These are phyloP conservation scores for Mesorhabditis spiculigera DNA, from an alignment of 2,888 invertebrate genomes.

Conservation along the genomic window DNA sequence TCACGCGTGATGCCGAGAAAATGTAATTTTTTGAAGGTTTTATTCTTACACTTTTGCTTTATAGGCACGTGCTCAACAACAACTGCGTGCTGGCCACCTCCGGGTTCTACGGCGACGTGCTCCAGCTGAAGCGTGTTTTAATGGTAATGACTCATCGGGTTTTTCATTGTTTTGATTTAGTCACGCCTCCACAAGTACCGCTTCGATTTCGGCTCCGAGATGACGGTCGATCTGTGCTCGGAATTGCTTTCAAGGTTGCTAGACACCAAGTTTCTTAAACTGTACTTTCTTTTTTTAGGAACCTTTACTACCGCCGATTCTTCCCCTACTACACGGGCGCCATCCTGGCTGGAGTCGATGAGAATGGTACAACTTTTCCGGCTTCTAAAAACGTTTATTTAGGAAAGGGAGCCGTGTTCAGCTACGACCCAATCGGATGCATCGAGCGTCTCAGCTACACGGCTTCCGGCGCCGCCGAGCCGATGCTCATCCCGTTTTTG, in stretches of 20 bases:
- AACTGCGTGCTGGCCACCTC: slow-evolving; percentile 77
- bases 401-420: slow-evolving; percentile 86
- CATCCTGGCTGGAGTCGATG: slow-evolving; percentile 88
- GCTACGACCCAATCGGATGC: slow-evolving; percentile 95
- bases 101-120: slow-evolving; percentile 95
- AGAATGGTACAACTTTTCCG: slow-evolving; percentile 67
- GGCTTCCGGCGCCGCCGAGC: slow-evolving; percentile 80
- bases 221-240: slow-evolving; percentile 76
- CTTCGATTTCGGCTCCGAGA: slow-evolving; percentile 74
- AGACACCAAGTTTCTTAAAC: too few species aligned
- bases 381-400: slow-evolving; percentile 7
- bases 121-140: slow-evolving; percentile 72
- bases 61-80: slow-evolving; percentile 2
- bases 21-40: slow-evolving; percentile 49
- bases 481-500: slow-evolving; percentile 83
- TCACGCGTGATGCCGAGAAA: slow-evolving; percentile 54
- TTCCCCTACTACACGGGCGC: slow-evolving; percentile 97
- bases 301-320: slow-evolving; percentile 91
- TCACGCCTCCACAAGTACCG: slow-evolving; percentile 74
- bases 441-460: slow-evolving; percentile 79
- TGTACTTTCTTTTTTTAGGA: too few species aligned
- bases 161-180: slow-evolving; percentile 17
- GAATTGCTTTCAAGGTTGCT: slow-evolving; percentile 82
- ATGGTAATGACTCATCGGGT: slow-evolving; percentile 21
- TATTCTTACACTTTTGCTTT: not conserved